Base-by-base conservation (phyloP, 2,797 vertebrate genomes). In the Limnodromus scolopaceus region DNA sequence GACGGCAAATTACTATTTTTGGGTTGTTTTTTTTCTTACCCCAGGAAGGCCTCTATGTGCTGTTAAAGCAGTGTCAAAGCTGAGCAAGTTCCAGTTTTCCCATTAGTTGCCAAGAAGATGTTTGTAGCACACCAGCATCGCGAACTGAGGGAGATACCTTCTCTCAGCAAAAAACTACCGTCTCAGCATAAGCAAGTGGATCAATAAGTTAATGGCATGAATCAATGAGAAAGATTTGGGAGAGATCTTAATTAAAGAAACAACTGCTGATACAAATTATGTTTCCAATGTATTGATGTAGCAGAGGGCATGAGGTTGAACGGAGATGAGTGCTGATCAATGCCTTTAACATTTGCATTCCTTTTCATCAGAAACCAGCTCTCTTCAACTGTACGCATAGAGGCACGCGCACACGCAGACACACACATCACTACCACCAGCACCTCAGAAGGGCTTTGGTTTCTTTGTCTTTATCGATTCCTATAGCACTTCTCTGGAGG, bases 191-290 rank as follows among this genome's bases (percentile, higher is more conserved):
- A 98, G 89, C 86, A 89, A 98, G 93, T 69, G 94, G 87, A 97
- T 99, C 99, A 96, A 99, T 99, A 99, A 98, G 98, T 97, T 99
- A 99, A 99, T 99, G 98, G 97, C 98, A 98, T 96, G 91, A 98
- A 99, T 99, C 99, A 96, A 99, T 99, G 98, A 61, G 97, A 98
- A 98, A 98, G 99, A 99, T 98, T 98, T 98, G 97, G 97, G 97
- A 98, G 98, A 98, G 98, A 99, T 99, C 99, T 99, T 99, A 99
- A 99, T 99, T 99, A 99, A 99, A 99, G 98, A 99, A 99, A 99
- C 98, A 99, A 98, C 98, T 98, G 98, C 99, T 99, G 98, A 99
- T 99, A 99, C 99, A 99, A 99, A 99, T 99, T 98, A 98, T 98
- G 98, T 99, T 99, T 99, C 98, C 98, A 97, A 98, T 99, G 98